Evolutionary conservation across 2,888 invertebrate genomes (phyloP), one percentile per base, ranked within the genome.

Genomic region (Tetranychus piercei): DNA sequence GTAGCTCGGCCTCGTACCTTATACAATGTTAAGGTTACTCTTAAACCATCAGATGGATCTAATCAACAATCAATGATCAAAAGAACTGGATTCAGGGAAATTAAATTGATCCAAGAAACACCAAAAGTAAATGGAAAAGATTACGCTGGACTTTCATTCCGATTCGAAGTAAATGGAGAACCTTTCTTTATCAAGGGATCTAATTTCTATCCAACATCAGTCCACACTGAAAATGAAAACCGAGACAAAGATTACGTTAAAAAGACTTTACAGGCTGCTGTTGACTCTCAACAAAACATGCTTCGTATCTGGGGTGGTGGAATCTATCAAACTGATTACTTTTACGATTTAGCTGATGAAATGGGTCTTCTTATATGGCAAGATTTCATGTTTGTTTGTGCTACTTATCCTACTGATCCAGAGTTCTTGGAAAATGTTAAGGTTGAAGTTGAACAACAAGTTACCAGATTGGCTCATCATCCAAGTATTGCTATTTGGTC

Each of bases 281-380:
- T 86, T 78, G 87, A 88, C 9, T 88, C 89, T 0, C 87, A 95
- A 81, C 93, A 94, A 90, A 91, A 92, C 80, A 91, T 92, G 88
- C 83, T 97, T 18, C 86, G 97, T n/a, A 91, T 97, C 1, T 99
- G 97, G 97, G 97, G 97, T 44, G 97, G 97, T n/a, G 97, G 95
- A 0, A 84, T 92, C 0, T 99, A 96, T 80, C 96, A 96, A 81
- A 88, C 89, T 0, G 91, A 95, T 79, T 86, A 87, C 75, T 95
- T 97, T 82, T 99, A 97, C 82, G 85, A 88, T 75, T 80, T 88
- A 64, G 92, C 94, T 75, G 95, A 97, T 81, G 86, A 89, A 80
- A 84, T 90, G 73, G 97, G 97, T 1, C 89, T 97, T 72, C 85
- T 97, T 80, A 88, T 99, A 75, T 99, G 96, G 96, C 96, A 99